Evolutionary conservation across 2,113 vertebrate genomes (phyloP), one percentile per base, ranked within the genome.

Genomic region (Empidonax alnorum): DNA sequence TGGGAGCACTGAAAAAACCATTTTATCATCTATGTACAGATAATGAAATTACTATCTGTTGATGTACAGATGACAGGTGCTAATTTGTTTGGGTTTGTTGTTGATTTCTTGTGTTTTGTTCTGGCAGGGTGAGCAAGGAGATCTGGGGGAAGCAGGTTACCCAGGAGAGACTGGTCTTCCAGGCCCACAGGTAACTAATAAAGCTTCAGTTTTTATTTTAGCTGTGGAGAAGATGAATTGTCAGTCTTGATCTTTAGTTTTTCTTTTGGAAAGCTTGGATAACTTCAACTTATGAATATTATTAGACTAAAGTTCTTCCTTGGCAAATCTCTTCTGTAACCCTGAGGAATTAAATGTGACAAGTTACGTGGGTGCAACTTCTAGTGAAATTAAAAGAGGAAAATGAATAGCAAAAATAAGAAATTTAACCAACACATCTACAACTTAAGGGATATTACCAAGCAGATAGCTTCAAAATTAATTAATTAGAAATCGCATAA

Each of bases 101-200:
- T 33, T 50, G 4, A 63, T 73, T 59, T 76, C n/a, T 68, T 74
- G 78, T 23, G 9, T 67, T 35, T 81, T n/a, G 4, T 91, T 91
- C 81, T 92, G 74, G 37, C 80, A 98, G 98, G 97, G 97, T 89
- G 39, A 91, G 12, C 61, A 4, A 75, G 98, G 97, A 94, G 73
- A 94, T 69, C 16, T 74, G 5, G 96, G 98, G 10, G 93, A 94
- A 69, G 58, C 4, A 22, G 97, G 97, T 37, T 87, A 77, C 78
- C 75, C 39, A 61, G 98, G 98, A 92, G 69, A 95, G n/a, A 41
- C 24, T 47, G 98, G 97, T 59, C 35, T 78, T 68, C 96, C 87
- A 83, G 97, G 97, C 25, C 63, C 93, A 77, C 96, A 97, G 98
- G 96, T 98, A 95, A 75, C 10, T 76, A 27, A 79, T 37, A 76